A percentile compares a stretch with the other conserved stretches of the same genome.
phyloP scores from a whole-genome alignment of 2,888 invertebrate genomes.

The Drosophila cognata region DNA sequence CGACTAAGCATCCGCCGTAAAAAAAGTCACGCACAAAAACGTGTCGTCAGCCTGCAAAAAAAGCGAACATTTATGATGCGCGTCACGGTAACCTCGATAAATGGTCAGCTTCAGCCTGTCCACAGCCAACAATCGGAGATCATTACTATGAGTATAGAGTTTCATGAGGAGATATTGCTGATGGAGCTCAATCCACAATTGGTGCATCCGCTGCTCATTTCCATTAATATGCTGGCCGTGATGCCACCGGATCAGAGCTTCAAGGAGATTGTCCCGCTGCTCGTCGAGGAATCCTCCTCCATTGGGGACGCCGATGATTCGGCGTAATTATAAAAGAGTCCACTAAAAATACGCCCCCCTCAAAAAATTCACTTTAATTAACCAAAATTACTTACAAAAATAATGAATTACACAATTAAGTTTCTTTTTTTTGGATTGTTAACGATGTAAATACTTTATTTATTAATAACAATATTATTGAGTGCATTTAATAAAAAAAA shows the following conservation, averaged over 20 bases:
- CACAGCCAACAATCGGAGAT: constrained; percentile 88
- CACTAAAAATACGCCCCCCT: constrained; percentile 19
- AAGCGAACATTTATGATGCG: constrained; percentile 87
- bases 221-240: constrained; percentile 89
- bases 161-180: constrained; percentile 88
- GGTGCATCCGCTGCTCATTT: constrained; percentile 89
- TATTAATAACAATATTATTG: constrained; percentile 1
- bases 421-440: not conserved
- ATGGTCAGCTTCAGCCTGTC: constrained; percentile 88
- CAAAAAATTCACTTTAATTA: constrained; percentile 34
- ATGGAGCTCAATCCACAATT: constrained; percentile 87
- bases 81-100: constrained; percentile 87
- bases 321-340: constrained; percentile 38
- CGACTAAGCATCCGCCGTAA: constrained; percentile 87
- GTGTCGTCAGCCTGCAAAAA: constrained; percentile 87
- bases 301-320: constrained; percentile 82
- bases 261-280: constrained; percentile 72
- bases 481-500: not conserved
- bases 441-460: not conserved
- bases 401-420: too few relatives aligned
- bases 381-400: too few relatives aligned
- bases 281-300: constrained; percentile 62
- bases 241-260: constrained; percentile 85
- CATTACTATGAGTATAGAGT: constrained; percentile 87
- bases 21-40: constrained; percentile 88